These are phyloP conservation scores for Platalea minor DNA, from an alignment of 2,797 vertebrate species.

Conservation along the genomic window DNA sequence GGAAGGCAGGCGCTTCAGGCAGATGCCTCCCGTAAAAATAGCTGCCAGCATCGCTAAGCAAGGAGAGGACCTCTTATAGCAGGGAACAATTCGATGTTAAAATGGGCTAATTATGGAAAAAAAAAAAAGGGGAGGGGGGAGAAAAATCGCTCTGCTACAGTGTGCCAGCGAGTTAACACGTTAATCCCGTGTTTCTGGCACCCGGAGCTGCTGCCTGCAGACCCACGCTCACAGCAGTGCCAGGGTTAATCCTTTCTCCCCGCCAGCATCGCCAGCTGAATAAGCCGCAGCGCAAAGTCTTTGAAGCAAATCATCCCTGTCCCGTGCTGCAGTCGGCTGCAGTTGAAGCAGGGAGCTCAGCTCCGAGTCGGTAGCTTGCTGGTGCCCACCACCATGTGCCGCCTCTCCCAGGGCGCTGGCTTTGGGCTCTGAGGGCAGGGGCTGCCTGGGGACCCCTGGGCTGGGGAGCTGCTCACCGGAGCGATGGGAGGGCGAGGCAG, in stretches of 20 bases:
- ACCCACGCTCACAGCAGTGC: neutral
- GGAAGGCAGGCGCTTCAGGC: neutral
- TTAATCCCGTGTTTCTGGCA: constrained; percentile 1
- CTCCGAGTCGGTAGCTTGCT: neutral
- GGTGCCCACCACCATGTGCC: neutral
- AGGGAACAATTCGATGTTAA: neutral
- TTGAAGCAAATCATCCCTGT: neutral
- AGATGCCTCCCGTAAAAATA: neutral
- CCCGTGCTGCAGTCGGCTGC: neutral
- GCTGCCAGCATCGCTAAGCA: neutral
- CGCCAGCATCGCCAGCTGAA: neutral
- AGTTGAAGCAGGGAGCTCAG: neutral
- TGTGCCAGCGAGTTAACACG: constrained; percentile 5
- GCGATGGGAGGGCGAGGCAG: fast-evolving
- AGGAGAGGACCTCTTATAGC: neutral
- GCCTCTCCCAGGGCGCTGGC: fast-evolving
- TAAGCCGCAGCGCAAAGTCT: neutral
- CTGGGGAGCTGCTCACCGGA: neutral
- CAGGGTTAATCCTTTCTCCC: constrained; percentile 23
- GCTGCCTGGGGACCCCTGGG: neutral
- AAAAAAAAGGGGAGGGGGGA: neutral
- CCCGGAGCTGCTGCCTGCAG: neutral
- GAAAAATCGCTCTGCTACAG: neutral
- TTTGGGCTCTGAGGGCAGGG: neutral
- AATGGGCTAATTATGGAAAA: neutral